These are phyloP conservation scores for Acropora tenuis DNA, from an alignment of 64 coral and sea anemone genomes.

Conservation along the genomic window DNA sequence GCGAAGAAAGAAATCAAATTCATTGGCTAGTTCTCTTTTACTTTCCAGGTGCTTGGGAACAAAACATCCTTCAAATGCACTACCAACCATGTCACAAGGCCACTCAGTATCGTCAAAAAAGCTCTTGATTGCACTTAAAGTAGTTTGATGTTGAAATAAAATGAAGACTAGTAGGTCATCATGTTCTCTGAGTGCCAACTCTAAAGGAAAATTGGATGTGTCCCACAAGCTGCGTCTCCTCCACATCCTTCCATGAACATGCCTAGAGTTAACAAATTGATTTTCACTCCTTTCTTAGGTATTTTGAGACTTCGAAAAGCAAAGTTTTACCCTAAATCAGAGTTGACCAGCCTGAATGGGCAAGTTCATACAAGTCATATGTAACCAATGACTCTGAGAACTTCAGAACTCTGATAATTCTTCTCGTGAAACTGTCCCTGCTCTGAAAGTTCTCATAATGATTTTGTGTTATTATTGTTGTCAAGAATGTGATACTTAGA, in stretches of 20 bases:
- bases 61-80: conserved; percentile 44
- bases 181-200: background rate
- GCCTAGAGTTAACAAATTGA: background rate
- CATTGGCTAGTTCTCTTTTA: background rate
- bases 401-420: too few species aligned
- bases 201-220: background rate
- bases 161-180: background rate
- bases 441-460: too few species aligned
- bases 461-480: too few species aligned
- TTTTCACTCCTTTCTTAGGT: too few species aligned
- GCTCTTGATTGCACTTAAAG: conserved; percentile 12
- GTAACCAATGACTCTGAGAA: too few species aligned
- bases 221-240: background rate
- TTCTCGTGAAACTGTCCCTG: too few species aligned
- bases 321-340: too few species aligned
- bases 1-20: conserved; percentile 17
- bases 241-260: conserved; percentile 4
- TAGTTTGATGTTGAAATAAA: conserved; percentile 11
- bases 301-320: too few species aligned
- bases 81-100: conserved; percentile 18
- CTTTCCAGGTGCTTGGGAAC: conserved; percentile 1
- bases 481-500: too few species aligned
- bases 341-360: too few species aligned
- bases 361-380: too few species aligned
- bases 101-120: conserved; percentile 2